Conservation (phyloP, 2,113 vertebrate genomes). For the Istiophorus platypterus region DNA sequence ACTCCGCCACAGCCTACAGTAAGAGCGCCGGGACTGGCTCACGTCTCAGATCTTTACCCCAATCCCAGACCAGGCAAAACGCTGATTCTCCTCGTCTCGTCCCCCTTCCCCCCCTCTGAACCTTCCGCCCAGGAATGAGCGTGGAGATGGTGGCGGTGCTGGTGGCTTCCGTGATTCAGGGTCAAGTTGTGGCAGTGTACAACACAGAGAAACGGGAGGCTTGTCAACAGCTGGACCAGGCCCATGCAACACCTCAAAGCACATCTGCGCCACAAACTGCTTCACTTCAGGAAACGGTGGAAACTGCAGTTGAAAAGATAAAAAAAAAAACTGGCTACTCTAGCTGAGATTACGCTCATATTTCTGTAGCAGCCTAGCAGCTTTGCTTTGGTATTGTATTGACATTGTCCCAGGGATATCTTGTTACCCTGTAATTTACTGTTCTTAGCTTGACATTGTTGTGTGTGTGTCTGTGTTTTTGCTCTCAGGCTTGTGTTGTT, state of each 20-base stretch:
- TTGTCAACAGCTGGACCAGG: slow-evolving; percentile 64
- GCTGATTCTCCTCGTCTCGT: too few relatives aligned
- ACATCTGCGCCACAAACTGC: slow-evolving; percentile 25
- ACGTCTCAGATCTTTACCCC: background rate
- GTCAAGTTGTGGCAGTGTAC: slow-evolving; percentile 83
- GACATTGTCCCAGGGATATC: slow-evolving; percentile 64
- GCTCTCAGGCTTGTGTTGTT: background rate
- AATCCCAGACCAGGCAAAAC: background rate
- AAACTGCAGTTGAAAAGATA: background rate
- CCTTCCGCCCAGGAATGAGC: slow-evolving; percentile 81
- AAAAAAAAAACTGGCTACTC: background rate
- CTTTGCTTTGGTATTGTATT: slow-evolving; percentile 29
- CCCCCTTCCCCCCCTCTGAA: background rate
- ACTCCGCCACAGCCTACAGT: slow-evolving; percentile 88
- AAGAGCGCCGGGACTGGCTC: slow-evolving; percentile 47
- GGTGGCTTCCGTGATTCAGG: slow-evolving; percentile 83
- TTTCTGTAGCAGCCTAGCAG: slow-evolving; percentile 12
- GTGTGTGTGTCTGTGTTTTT: slow-evolving; percentile 20
- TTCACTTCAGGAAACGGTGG: slow-evolving; percentile 76
- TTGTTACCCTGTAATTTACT: slow-evolving; percentile 67
- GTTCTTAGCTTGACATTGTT: slow-evolving; percentile 35
- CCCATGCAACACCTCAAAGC: slow-evolving; percentile 47
- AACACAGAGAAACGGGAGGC: slow-evolving; percentile 68
- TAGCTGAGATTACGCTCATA: background rate
- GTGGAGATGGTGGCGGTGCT: slow-evolving; percentile 85